Evolutionary conservation across 1,140 invertebrate genomes (phyloP).

Genomic region (Aradophagus sp.): DNA sequence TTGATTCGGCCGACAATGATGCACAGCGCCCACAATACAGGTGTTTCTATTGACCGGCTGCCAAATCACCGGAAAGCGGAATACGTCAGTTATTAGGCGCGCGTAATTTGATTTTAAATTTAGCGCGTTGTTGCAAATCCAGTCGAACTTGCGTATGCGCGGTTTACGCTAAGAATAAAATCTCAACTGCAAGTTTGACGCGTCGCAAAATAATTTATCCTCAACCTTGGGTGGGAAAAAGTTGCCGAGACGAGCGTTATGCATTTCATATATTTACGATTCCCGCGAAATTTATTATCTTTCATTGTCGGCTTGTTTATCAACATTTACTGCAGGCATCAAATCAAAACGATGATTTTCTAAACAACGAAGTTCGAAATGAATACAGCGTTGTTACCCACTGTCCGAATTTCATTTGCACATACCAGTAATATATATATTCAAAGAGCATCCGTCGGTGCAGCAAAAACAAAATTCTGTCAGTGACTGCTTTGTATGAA

Average conservation of each 20-base stretch:
- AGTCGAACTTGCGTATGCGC: slow-evolving; percentile 49
- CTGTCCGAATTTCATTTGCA: no score
- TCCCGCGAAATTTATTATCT: no score
- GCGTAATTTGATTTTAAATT: slow-evolving; percentile 62
- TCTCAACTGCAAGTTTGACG: slow-evolving; percentile 44
- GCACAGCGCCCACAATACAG: slow-evolving; percentile 36
- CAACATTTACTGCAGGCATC: no score
- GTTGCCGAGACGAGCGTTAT: neutral
- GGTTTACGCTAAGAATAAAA: slow-evolving; percentile 62
- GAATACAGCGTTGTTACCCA: no score
- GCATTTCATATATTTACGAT: no score
- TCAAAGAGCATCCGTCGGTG: no score
- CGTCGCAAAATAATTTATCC: slow-evolving; percentile 42
- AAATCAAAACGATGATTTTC: no score
- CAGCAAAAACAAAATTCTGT: no score
- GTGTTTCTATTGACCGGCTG: slow-evolving; percentile 41
- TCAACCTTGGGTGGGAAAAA: slow-evolving; percentile 20
- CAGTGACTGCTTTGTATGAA: no score
- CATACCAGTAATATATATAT: no score
- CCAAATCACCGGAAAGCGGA: slow-evolving; percentile 47
- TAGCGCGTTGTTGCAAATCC: slow-evolving; percentile 50
- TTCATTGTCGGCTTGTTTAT: no score
- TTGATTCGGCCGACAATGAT: slow-evolving; percentile 39
- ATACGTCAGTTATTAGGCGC: slow-evolving; percentile 43
- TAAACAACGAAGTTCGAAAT: no score